Conservation (phyloP, 2,113 vertebrate genomes). For the Chiloscyllium plagiosum region DNA sequence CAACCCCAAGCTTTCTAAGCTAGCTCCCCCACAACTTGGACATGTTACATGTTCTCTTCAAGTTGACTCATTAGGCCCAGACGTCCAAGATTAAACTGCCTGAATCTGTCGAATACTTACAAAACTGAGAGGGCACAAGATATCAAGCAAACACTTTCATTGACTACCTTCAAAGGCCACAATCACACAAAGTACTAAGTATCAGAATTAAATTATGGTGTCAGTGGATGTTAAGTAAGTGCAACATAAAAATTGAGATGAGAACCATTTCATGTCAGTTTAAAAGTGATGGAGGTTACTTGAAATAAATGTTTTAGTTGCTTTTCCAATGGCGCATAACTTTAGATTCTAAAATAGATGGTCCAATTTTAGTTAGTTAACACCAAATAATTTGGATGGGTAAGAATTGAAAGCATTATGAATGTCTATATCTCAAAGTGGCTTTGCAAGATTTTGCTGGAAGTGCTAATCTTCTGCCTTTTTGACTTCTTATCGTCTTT, state of each 20-base stretch:
- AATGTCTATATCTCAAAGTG: neutral
- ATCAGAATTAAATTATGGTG: neutral
- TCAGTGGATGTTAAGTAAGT: neutral
- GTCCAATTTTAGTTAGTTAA: neutral
- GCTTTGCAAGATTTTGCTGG: neutral
- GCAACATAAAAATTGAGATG: neutral
- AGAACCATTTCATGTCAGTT: neutral
- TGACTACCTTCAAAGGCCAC: neutral
- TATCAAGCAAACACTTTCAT: neutral
- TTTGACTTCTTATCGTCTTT: neutral
- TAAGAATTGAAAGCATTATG: neutral
- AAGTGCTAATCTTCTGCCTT: neutral
- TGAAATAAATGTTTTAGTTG: neutral
- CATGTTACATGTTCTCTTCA: neutral
- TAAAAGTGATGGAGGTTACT: neutral
- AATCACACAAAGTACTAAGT: neutral
- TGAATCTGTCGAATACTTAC: neutral
- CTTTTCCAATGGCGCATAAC: neutral
- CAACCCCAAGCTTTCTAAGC: neutral
- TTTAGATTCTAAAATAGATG: neutral
- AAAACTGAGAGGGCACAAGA: neutral
- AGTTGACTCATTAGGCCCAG: neutral
- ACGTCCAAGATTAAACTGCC: neutral
- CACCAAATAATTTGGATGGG: neutral
- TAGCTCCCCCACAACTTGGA: neutral